Conservation (phyloP, 2,888 invertebrate genomes). For the Rhagonycha lutea region DNA sequence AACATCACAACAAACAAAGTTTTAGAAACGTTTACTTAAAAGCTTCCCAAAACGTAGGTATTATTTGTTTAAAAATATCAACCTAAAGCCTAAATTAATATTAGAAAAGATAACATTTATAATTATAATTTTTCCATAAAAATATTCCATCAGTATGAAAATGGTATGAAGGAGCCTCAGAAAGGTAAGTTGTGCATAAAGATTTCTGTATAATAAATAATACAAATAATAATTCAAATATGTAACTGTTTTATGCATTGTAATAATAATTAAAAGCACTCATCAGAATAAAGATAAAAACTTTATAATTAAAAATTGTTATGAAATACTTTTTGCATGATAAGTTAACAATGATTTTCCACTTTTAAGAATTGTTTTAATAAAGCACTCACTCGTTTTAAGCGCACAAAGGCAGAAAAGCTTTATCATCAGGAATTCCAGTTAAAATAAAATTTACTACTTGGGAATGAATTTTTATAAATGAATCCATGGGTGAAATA, state of each 20-base stretch:
- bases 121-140: not conserved
- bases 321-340: not conserved
- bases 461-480: not conserved
- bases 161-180: too few species aligned
- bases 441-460: not conserved
- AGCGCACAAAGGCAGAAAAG: not conserved
- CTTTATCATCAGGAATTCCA: not conserved
- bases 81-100: not conserved
- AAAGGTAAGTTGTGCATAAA: not conserved
- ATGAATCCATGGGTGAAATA: not conserved
- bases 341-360: not conserved
- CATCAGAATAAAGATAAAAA: not conserved
- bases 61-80: slow-evolving; percentile 4
- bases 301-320: not conserved
- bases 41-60: not conserved
- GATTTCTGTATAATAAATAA: not conserved
- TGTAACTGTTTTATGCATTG: not conserved
- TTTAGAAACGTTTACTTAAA: not conserved
- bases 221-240: not conserved
- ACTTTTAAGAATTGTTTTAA: not conserved
- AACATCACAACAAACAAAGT: slow-evolving; percentile 4
- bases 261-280: not conserved
- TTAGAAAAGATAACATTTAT: slow-evolving; percentile 1
- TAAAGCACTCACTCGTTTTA: not conserved
- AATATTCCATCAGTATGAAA: not conserved